phyloP scores from a whole-genome alignment of 1,140 invertebrate genomes.

The Augochlora pura region DNA sequence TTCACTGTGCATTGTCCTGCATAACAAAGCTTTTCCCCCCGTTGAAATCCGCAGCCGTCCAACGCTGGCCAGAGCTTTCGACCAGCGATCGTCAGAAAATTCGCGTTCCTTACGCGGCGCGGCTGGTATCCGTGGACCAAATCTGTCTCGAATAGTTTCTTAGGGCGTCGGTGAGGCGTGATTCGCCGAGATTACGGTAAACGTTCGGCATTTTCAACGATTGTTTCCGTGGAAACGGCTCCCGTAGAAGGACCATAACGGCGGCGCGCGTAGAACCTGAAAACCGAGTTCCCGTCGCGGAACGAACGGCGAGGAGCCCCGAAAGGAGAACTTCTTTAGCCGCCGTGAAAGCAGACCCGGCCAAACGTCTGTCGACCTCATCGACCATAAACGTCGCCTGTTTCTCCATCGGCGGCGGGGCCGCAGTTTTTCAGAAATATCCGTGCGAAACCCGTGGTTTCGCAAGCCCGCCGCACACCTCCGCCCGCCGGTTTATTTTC shows the following conservation, averaged over 20 bases:
- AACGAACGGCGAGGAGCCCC: slow-evolving; percentile 43
- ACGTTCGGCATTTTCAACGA: slow-evolving; percentile 10
- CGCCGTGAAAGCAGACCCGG: slow-evolving; percentile 58
- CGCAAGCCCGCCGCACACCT: not conserved
- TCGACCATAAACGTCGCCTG: slow-evolving; percentile 64
- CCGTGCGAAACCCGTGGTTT: slow-evolving; percentile 54
- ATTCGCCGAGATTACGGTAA: slow-evolving; percentile 15
- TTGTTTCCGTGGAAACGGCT: slow-evolving; percentile 8
- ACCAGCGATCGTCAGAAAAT: too few species aligned
- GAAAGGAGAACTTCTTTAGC: slow-evolving; percentile 53
- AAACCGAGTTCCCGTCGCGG: slow-evolving; percentile 30
- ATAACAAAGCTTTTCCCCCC: too few species aligned
- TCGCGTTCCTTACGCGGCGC: too few species aligned
- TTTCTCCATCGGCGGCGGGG: slow-evolving; percentile 47
- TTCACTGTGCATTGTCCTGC: too few species aligned
- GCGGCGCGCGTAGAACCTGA: slow-evolving; percentile 1
- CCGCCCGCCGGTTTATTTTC: slow-evolving; percentile 57
- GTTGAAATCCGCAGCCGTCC: too few species aligned
- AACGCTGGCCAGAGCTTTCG: too few species aligned
- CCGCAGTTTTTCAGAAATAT: slow-evolving; percentile 60
- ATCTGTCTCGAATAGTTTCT: not conserved
- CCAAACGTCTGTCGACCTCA: slow-evolving; percentile 61
- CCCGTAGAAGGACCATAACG: slow-evolving; percentile 33
- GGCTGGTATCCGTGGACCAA: not conserved
- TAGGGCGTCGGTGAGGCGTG: not conserved